A percentile compares a stretch with the other conserved stretches of the same genome.
These are phyloP conservation scores for Meganola albula DNA, from an alignment of 2,888 invertebrate genomes.

Conservation along the genomic window DNA sequence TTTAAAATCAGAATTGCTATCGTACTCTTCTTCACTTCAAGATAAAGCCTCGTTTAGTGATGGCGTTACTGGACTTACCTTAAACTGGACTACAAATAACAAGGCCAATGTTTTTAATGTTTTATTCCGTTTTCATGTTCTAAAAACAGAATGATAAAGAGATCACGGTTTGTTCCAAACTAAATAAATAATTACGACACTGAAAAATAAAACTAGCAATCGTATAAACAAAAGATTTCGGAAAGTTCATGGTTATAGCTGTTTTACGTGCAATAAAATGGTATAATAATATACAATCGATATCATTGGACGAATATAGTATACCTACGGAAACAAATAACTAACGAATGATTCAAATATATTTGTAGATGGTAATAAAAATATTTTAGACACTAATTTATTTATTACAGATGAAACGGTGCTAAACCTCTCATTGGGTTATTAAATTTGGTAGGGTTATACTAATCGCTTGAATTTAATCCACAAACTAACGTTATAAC, in stretches of 20 bases:
- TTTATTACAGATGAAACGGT: too few relatives aligned
- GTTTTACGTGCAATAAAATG: conserved; percentile 40
- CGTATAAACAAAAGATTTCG: conserved; percentile 32
- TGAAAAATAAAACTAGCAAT: conserved; percentile 35
- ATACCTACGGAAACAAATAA: conserved; percentile 25
- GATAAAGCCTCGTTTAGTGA: conserved; percentile 34
- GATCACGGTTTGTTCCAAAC: conserved; percentile 19
- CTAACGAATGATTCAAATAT: too few relatives aligned
- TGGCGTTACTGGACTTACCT: conserved; percentile 6
- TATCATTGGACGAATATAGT: conserved; percentile 35
- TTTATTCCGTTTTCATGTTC: conserved; percentile 1
- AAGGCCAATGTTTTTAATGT: not conserved
- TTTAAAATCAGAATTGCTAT: conserved; percentile 51
- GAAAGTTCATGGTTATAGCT: conserved; percentile 34
- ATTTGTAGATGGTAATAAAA: too few relatives aligned
- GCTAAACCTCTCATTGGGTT: too few relatives aligned
- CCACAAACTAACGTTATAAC: too few relatives aligned
- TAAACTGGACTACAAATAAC: too few relatives aligned
- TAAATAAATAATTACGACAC: conserved; percentile 25
- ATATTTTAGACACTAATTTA: too few relatives aligned
- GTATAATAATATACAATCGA: conserved; percentile 41
- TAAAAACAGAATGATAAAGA: conserved; percentile 20
- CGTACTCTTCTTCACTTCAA: conserved; percentile 38
- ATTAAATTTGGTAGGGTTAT: too few relatives aligned
- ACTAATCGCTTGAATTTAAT: too few relatives aligned